Evolutionary conservation across 2,113 vertebrate species (phyloP), one percentile per base, ranked within the genome.

Genomic region (Lophotis ruficrista): DNA sequence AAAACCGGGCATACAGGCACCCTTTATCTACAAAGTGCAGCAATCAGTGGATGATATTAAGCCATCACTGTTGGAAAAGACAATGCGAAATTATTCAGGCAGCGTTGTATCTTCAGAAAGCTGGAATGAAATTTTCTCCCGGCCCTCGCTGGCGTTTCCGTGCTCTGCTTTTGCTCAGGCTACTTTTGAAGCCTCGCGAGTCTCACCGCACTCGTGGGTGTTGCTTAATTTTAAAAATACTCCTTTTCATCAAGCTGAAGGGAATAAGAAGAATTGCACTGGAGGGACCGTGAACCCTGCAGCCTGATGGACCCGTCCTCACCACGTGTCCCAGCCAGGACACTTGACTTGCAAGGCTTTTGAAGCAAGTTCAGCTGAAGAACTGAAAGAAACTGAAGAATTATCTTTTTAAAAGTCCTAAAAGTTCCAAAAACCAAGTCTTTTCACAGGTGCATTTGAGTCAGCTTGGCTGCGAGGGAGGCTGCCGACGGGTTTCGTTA

Each of bases 161-260:
- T 20, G 57, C 37, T 92, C 87, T 3, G 37, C 79, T 76, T 87
- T 87, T 56, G 54, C 75, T 93, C 86, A 72, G 72, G 19, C 45
- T 85, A 81, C 50, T 19, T 88, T 83, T 61, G 41, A 69, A 90
- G 88, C 83, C 75, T 71, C 21, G 2, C 5, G 2, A 94, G 79
- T 47, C 90, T 73, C 71, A 56, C 86, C 2, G 4, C 64, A 8
- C 50, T 58, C 5, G 50, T 86, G 88, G 90, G 88, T 56, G 93
- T 90, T 78, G 83, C 78, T 75, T 93, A 92, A 73, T 88, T 93
- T 90, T 83, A 95, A 92, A 96, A 94, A 78, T 86, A 78, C 24
- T 81, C 56, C 56, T 86, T 92, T 94, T 79, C 86, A 94, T 96
- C 92, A 94, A 83, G 72, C 35, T 83, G 71, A 77, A 90, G 1